These are phyloP conservation scores for Pampus argenteus DNA, from an alignment of 2,797 vertebrate genomes.

Conservation along the genomic window DNA sequence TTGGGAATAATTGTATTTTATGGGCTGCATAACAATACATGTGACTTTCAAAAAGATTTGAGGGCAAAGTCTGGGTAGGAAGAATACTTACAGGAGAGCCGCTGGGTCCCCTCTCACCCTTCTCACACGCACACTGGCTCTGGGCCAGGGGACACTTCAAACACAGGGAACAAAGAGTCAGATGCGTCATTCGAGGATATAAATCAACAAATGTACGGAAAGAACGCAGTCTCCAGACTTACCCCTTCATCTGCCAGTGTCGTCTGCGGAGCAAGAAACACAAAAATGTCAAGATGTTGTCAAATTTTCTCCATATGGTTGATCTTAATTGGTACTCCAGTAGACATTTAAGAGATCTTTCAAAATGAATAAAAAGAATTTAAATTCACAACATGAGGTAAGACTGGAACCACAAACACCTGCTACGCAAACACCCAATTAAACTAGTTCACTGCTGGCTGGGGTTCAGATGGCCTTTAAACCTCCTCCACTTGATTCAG, in stretches of 20 bases:
- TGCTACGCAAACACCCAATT: constrained; percentile 32
- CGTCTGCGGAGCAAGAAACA: constrained; percentile 80
- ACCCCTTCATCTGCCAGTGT: constrained; percentile 88
- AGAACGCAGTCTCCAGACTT: constrained; percentile 54
- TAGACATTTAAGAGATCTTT: constrained; percentile 2
- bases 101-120: constrained; percentile 88
- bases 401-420: constrained; percentile 29
- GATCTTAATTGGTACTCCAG: neutral
- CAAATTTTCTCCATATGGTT: constrained; percentile 25
- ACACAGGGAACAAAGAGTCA: constrained; percentile 56
- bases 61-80: neutral
- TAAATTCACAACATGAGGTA: neutral
- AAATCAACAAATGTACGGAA: constrained; percentile 19
- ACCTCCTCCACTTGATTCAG: constrained; percentile 33
- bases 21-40: constrained; percentile 17
- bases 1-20: constrained; percentile 26
- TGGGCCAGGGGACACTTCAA: constrained; percentile 86
- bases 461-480: constrained; percentile 6
- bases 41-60: constrained; percentile 18
- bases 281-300: constrained; percentile 42
- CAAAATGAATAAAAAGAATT: neutral
- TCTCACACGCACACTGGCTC: constrained; percentile 88
- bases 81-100: constrained; percentile 89
- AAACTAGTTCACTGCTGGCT: constrained; percentile 17
- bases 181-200: neutral